Conservation (phyloP, 2,888 invertebrate species). For the Eupsilia transversa region DNA sequence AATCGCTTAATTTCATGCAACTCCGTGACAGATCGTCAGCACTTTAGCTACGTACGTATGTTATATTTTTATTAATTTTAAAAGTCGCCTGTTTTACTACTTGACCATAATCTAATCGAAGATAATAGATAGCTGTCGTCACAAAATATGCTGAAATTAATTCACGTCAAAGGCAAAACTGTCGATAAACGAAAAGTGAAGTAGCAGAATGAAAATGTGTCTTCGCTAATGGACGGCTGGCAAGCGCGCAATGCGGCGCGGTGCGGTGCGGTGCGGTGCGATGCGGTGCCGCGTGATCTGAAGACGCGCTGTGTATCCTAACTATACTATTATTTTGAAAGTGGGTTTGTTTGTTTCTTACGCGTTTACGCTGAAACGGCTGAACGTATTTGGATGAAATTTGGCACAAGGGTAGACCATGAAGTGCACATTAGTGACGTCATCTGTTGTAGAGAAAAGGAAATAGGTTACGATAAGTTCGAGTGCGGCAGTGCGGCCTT, state of each 20-base stretch:
- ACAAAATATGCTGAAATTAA: constrained; percentile 3
- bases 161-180: constrained; percentile 4
- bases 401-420: too few relatives aligned
- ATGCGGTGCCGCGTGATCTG: neutral
- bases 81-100: neutral
- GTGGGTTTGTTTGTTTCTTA: too few relatives aligned
- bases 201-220: constrained; percentile 4
- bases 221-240: constrained; percentile 1
- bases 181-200: neutral
- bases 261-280: neutral
- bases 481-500: neutral
- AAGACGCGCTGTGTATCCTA: neutral
- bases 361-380: too few relatives aligned
- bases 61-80: neutral
- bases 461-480: neutral
- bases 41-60: neutral
- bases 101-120: neutral
- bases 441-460: neutral
- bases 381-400: too few relatives aligned
- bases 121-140: neutral
- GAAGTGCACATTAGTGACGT: neutral
- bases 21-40: too few relatives aligned
- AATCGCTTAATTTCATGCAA: too few relatives aligned
- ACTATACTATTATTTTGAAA: too few relatives aligned
- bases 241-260: neutral